Percentiles rank a stretch among this genome's conserved stretches.
These are phyloP conservation scores for Alitta virens DNA, from an alignment of 2,888 invertebrate genomes.

Conservation along the genomic window DNA sequence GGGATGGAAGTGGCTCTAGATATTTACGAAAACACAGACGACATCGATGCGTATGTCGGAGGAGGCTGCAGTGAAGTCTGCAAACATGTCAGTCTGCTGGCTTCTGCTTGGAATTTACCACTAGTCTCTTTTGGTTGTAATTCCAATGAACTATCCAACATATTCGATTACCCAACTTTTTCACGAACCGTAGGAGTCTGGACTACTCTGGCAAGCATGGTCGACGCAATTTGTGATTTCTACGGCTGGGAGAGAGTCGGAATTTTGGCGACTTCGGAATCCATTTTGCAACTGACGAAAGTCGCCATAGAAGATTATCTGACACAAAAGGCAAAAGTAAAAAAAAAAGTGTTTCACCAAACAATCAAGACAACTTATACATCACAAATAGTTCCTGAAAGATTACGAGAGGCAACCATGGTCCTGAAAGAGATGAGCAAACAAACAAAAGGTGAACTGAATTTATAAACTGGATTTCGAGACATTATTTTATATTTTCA, in stretches of 20 bases:
- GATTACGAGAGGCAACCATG: no score
- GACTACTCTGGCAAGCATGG: not conserved
- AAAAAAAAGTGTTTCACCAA: no score
- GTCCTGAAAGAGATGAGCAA: no score
- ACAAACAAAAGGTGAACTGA: no score
- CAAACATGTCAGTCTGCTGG: not conserved
- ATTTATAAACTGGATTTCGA: no score
- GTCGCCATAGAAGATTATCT: not conserved
- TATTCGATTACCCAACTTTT: not conserved
- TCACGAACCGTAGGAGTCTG: not conserved
- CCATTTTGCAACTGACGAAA: not conserved
- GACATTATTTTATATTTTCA: no score
- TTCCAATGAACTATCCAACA: not conserved
- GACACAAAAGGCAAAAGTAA: no score
- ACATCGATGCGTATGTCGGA: not conserved
- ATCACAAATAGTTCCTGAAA: no score
- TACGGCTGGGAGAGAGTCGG: not conserved
- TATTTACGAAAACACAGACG: not conserved
- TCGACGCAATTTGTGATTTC: not conserved
- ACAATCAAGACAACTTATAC: no score
- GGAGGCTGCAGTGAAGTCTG: not conserved
- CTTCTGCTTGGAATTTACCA: not conserved
- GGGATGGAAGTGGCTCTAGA: not conserved
- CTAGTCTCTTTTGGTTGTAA: not conserved
- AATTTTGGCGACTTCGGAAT: not conserved